Evolutionary conservation across 2,113 vertebrate species (phyloP).

Genomic region (Arothron firmamentum): DNA sequence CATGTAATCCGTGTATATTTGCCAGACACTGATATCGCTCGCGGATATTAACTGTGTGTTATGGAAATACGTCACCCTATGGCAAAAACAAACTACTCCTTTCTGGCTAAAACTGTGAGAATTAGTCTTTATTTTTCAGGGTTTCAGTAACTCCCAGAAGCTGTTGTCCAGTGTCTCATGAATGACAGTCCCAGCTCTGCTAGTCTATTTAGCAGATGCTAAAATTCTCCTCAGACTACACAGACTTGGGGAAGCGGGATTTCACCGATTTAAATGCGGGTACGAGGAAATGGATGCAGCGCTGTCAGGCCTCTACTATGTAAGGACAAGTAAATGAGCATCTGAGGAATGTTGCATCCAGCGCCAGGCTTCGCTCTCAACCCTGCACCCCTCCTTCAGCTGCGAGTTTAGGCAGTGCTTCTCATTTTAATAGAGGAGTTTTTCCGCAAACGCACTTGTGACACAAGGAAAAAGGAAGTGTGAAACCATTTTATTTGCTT

Average conservation of each 20-base stretch:
- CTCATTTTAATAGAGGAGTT: background rate
- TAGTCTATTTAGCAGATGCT: background rate
- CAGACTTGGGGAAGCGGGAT: slow-evolving; percentile 40
- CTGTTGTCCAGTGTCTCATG: slow-evolving; percentile 12
- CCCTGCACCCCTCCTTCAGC: slow-evolving; percentile 14
- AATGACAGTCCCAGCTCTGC: slow-evolving; percentile 1
- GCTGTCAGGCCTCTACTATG: slow-evolving; percentile 26
- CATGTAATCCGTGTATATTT: background rate
- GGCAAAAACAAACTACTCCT: background rate
- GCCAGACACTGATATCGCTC: background rate
- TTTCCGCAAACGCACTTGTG: background rate
- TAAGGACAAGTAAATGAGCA: slow-evolving; percentile 30
- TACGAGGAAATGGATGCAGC: background rate
- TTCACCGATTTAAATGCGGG: slow-evolving; percentile 1
- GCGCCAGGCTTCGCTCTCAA: slow-evolving; percentile 1
- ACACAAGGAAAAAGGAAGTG: background rate
- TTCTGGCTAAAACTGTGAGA: slow-evolving; percentile 37
- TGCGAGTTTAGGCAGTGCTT: slow-evolving; percentile 44
- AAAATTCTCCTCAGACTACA: background rate
- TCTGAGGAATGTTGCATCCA: slow-evolving; percentile 43
- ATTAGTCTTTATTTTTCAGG: background rate
- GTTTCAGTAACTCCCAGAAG: slow-evolving; percentile 22
- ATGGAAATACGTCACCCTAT: slow-evolving; percentile 2
- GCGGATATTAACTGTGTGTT: background rate
- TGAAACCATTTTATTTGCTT: too few relatives aligned